Evolutionary conservation across 2,113 vertebrate genomes (phyloP), one percentile per base, ranked within the genome.

Genomic region (Shinisaurus crocodilurus): DNA sequence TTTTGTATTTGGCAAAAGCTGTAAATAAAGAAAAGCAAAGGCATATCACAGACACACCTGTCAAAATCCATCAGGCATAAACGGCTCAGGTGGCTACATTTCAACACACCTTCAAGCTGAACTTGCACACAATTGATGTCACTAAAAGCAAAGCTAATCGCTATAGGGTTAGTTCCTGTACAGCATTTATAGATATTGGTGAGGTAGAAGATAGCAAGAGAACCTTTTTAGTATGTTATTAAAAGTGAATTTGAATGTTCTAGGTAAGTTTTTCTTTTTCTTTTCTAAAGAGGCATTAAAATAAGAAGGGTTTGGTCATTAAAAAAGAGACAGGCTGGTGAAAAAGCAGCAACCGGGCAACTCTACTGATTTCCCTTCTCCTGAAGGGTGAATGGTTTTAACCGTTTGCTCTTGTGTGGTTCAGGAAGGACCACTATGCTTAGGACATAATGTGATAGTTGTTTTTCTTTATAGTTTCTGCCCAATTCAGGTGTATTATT

Each of bases 1-100:
- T 82, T 81, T 88, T 48, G 23, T 70, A n/a, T 81, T 69, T 69
- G 65, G 87, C 77, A 82, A 72, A 57, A 72, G 65, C 60, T 79
- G 45, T 88, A 80, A 88, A 67, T 80, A 80, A 72, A 48, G 43
- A 29, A 60, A 75, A 76, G 50, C 72, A 43, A 76, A 75, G n/a
- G 74, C 37, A 25, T 32, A 16, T 43, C 57, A 29, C 29, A 27
- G 57, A 70, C 6, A 9, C 75, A 48, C 75, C 60, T 80, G 86
- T 67, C 34, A 16, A 88, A n/a, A 29, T n/a, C 15, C 13, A 67
- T 48, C 18, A 48, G 75, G 75, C 60, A 27, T 65, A 60, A 76
- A 65, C 57, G 48, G 5, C 86, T 79, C 57, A 37, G 67, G 67
- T 45, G 84, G 48, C 84, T 27, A 15, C 5, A 27, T 65, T 79